These are phyloP conservation scores for Parelbella ahira DNA, from an alignment of 2,888 invertebrate genomes.

Conservation along the genomic window DNA sequence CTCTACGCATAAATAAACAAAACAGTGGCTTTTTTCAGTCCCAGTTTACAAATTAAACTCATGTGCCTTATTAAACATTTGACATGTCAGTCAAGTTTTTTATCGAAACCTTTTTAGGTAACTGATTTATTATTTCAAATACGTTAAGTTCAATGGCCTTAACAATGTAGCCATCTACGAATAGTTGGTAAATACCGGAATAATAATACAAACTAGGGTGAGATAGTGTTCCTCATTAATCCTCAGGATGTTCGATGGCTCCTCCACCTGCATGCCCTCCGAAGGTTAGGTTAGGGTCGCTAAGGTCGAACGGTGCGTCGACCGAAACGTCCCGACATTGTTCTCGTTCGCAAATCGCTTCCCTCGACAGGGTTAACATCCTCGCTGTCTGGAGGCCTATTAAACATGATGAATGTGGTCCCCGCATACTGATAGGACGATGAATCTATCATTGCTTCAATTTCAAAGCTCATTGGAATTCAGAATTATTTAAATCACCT, in stretches of 20 bases:
- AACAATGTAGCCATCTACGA: too few relatives aligned
- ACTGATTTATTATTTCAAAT: too few relatives aligned
- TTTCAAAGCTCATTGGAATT: too few relatives aligned
- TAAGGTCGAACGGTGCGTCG: constrained; percentile 57
- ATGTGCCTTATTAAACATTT: too few relatives aligned
- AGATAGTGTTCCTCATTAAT: background rate
- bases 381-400: constrained; percentile 42
- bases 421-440: constrained; percentile 14
- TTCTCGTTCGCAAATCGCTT: constrained; percentile 52
- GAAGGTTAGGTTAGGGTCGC: constrained; percentile 37
- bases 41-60: too few relatives aligned
- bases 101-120: too few relatives aligned
- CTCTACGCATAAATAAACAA: too few relatives aligned
- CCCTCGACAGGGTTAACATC: constrained; percentile 59
- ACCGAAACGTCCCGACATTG: constrained; percentile 68
- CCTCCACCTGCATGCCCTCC: constrained; percentile 31
- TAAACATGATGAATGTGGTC: constrained; percentile 35
- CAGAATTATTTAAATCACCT: too few relatives aligned
- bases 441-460: constrained; percentile 1
- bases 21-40: too few relatives aligned
- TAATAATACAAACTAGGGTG: background rate
- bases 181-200: too few relatives aligned
- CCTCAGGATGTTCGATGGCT: constrained; percentile 13
- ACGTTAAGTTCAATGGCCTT: too few relatives aligned
- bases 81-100: too few relatives aligned